Base-by-base conservation (phyloP, 2,888 invertebrate species). In the Tetranychus piercei region DNA sequence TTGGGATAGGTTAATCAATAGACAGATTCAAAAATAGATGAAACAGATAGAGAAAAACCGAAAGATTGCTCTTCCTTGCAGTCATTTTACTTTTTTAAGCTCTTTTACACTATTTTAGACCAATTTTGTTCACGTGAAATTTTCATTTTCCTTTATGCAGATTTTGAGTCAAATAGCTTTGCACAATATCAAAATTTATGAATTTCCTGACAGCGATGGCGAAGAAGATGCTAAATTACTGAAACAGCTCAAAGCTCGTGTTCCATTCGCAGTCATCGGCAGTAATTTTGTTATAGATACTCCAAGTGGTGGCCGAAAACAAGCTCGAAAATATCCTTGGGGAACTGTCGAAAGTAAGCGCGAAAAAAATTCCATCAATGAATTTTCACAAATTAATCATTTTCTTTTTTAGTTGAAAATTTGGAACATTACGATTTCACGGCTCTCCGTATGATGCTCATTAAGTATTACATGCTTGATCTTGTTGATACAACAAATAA, bases 351-450 rank as follows among this genome's bases (percentile, higher is more conserved):
- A 99, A 86, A 90, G 90, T 90, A 81, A 78, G 79, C 75, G 15
- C 45, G 67, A 6, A 20, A 67, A 8, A n/a, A 72, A 65, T 77
- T 71, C 75, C 77, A 82, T 84, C 64, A 34, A 34, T 55, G 83
- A 89, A 11, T 34, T 74, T 20, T 71, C n/a, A 22, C 73, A n/a
- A 73, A 76, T 75, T 15, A 23, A 15, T 75, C 64, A 55, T 71
- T 70, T 34, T 69, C 69, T 55, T 71, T 43, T 45, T 8, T 79
- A 82, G 97, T 99, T 78, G 99, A 99, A 84, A 99, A 97, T 83
- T 84, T 97, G 81, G 94, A 95, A 81, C 99, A 99, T 84, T 97
- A 96, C 85, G 99, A 99, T 85, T 99, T 99, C 84, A 88, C 97
- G 80, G 95, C 97, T 34, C 87, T 99, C 78, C 88, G 97, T 80